Percentiles rank a stretch among this genome's conserved stretches.
Evolutionary conservation across 2,888 invertebrate species (phyloP).

Genomic region (Polyploca ridens): DNA sequence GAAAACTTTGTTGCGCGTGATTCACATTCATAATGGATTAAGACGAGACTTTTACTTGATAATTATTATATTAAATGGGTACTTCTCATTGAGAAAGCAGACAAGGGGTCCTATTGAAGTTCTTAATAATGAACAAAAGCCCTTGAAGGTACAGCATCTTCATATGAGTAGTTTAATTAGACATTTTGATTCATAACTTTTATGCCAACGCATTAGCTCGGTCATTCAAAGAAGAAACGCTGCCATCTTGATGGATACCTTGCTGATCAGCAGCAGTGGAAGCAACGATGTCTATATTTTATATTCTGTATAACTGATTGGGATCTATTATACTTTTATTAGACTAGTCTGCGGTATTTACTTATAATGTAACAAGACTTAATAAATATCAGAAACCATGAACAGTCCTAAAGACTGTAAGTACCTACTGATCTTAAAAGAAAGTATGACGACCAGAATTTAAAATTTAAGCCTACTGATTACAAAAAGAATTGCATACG

Average conservation of each 20-base stretch:
- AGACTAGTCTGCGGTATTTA: too few species aligned
- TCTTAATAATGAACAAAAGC: background rate
- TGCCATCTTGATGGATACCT: too few species aligned
- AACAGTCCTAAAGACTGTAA: background rate
- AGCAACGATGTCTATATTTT: too few species aligned
- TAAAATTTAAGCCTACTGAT: conserved; percentile 16
- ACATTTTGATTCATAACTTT: too few species aligned
- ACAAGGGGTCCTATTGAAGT: background rate
- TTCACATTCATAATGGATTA: conserved; percentile 25
- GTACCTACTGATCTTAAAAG: background rate
- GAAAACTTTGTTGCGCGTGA: conserved; percentile 28
- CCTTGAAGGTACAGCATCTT: background rate
- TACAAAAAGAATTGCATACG: conserved; percentile 17
- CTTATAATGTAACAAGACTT: background rate
- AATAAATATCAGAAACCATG: background rate
- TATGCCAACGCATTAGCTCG: too few species aligned
- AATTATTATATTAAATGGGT: conserved; percentile 8
- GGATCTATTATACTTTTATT: too few species aligned
- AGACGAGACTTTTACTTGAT: conserved; percentile 35
- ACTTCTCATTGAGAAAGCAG: conserved; percentile 4
- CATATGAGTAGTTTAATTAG: too few species aligned
- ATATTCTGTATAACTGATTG: too few species aligned
- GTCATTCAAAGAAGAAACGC: too few species aligned
- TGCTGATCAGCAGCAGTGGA: too few species aligned
- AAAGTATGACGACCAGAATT: background rate